A percentile compares a stretch with the other conserved stretches of the same genome.
These are phyloP conservation scores for Temnothorax longispinosus DNA, from an alignment of 1,140 invertebrate species.

Conservation along the genomic window DNA sequence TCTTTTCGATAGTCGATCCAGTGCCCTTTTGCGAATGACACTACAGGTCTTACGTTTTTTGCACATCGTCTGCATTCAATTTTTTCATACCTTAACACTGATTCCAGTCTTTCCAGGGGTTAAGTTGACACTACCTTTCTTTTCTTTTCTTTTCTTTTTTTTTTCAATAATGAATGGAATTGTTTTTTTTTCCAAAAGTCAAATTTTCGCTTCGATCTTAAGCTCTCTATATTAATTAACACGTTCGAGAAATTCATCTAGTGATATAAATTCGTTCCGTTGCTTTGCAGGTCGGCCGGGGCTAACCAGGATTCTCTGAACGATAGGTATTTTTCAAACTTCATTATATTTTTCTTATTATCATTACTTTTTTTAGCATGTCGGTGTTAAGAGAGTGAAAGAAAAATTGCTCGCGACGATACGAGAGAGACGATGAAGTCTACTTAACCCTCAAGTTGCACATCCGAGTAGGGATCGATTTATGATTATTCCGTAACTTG, in stretches of 20 bases:
- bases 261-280: conserved; percentile 80
- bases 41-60: conserved; percentile 70
- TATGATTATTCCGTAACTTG: conserved; percentile 41
- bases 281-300: conserved; percentile 83
- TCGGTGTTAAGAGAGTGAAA: conserved; percentile 44
- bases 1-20: conserved; percentile 69
- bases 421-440: conserved; percentile 17
- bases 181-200: conserved; percentile 57
- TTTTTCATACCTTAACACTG: conserved; percentile 80
- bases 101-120: conserved; percentile 83
- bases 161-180: conserved; percentile 68
- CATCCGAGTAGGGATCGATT: conserved; percentile 51
- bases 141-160: conserved; percentile 73
- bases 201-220: conserved; percentile 69
- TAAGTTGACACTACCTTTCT: conserved; percentile 78
- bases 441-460: conserved; percentile 50
- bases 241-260: conserved; percentile 65
- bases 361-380: conserved; percentile 58
- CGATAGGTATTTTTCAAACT: conserved; percentile 82
- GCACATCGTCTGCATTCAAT: conserved; percentile 72
- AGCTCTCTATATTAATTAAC: conserved; percentile 50
- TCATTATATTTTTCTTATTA: conserved; percentile 72
- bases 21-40: conserved; percentile 74
- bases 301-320: conserved; percentile 83
- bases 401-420: conserved; percentile 48